Conservation (phyloP, 2,888 invertebrate species). For the Euplagia quadripunctaria region DNA sequence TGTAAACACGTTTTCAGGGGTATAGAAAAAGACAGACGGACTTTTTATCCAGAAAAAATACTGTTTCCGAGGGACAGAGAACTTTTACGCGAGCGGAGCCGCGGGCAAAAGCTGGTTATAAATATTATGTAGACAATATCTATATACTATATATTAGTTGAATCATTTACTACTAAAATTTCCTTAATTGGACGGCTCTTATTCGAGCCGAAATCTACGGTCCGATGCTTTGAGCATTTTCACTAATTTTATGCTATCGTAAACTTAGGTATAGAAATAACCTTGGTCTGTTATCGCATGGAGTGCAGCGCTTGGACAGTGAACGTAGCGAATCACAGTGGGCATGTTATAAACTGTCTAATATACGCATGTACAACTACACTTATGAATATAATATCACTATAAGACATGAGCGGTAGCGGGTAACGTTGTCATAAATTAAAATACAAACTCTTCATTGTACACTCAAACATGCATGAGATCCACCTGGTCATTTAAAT, state of each 20-base stretch:
- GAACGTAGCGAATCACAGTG: conserved; percentile 49
- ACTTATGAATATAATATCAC: conserved; percentile 42
- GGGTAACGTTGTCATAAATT: neutral
- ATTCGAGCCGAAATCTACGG: too few relatives aligned
- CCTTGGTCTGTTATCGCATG: neutral
- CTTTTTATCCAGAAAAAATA: too few relatives aligned
- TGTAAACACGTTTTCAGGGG: too few relatives aligned
- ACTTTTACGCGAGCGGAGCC: too few relatives aligned
- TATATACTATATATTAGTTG: too few relatives aligned
- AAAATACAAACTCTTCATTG: neutral
- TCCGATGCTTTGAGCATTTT: neutral
- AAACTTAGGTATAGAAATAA: neutral
- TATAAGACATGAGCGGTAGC: conserved; percentile 23
- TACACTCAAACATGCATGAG: neutral
- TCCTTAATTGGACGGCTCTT: too few relatives aligned
- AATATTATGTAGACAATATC: too few relatives aligned
- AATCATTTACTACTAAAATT: too few relatives aligned
- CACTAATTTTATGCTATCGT: neutral
- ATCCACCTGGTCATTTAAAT: too few relatives aligned
- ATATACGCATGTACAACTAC: conserved; percentile 46
- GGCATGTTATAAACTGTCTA: conserved; percentile 54
- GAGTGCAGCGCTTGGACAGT: neutral
- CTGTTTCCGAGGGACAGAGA: too few relatives aligned
- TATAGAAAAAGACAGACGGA: too few relatives aligned
- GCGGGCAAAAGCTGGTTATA: too few relatives aligned